Evolutionary conservation across 2,113 vertebrate species (phyloP).

Genomic region (Amblyornis subalaris): DNA sequence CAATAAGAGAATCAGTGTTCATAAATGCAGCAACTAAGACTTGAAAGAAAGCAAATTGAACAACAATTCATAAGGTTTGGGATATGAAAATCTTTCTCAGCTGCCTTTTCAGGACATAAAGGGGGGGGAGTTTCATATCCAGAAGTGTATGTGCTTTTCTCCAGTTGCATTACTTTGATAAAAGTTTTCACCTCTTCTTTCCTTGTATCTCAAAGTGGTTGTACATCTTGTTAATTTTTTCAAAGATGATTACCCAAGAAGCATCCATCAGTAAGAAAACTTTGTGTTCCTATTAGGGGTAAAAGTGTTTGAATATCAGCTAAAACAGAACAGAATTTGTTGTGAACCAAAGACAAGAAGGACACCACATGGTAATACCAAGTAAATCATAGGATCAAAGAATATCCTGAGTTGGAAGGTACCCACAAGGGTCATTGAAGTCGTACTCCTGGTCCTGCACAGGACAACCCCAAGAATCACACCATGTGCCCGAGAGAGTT

Average conservation of each 20-base stretch:
- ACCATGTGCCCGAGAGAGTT: not conserved
- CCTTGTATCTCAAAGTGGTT: not conserved
- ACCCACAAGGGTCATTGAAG: rapidly evolving
- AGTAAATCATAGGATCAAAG: not conserved
- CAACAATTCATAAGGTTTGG: not conserved
- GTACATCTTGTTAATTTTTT: not conserved
- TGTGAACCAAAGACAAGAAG: not conserved
- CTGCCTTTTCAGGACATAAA: not conserved
- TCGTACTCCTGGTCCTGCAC: not conserved
- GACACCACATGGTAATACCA: not conserved
- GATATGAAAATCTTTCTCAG: not conserved
- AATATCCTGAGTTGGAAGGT: not conserved
- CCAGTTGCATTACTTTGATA: not conserved
- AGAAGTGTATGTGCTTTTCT: rapidly evolving
- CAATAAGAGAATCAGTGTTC: not conserved
- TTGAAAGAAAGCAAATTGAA: not conserved
- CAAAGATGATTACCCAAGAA: not conserved
- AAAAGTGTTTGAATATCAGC: not conserved
- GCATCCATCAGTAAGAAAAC: not conserved
- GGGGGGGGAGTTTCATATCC: not conserved
- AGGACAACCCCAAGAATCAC: not conserved
- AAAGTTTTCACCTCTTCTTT: not conserved
- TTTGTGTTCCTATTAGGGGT: not conserved
- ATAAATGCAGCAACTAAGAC: not conserved
- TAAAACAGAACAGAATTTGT: not conserved